phyloP scores from a whole-genome alignment of 1,140 invertebrate genomes.

The Leguminivora glycinivorella region DNA sequence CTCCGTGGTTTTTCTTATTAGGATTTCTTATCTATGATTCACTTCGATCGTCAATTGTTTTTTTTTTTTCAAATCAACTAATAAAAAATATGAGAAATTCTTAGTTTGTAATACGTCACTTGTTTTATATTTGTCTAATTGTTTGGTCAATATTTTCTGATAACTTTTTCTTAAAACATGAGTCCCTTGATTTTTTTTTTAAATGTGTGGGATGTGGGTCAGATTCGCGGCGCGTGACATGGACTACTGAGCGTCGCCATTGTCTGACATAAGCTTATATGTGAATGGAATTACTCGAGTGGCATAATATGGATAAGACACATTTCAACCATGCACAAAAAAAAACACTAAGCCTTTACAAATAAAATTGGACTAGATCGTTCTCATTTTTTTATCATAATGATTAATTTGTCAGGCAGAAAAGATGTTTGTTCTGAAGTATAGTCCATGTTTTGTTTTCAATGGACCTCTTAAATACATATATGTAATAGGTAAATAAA shows the following conservation, averaged over 20 bases:
- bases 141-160: slow-evolving; percentile 25
- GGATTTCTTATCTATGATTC: neutral
- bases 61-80: too few species aligned
- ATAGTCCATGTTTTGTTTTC: too few species aligned
- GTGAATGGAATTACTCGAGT: slow-evolving; percentile 51
- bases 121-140: neutral
- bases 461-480: too few species aligned
- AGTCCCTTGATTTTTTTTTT: slow-evolving; percentile 20
- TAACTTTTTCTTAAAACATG: slow-evolving; percentile 18
- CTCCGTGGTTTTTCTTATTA: neutral
- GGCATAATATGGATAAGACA: slow-evolving; percentile 51
- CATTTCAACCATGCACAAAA: too few species aligned
- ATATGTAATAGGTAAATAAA: too few species aligned
- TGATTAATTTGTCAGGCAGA: too few species aligned
- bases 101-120: neutral
- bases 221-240: slow-evolving; percentile 57
- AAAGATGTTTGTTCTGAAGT: too few species aligned
- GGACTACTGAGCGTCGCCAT: slow-evolving; percentile 65
- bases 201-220: slow-evolving; percentile 49
- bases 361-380: too few species aligned
- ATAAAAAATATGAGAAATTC: too few species aligned
- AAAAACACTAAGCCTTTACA: too few species aligned
- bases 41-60: neutral
- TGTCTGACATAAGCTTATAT: slow-evolving; percentile 72
- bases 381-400: too few species aligned